A percentile compares a stretch with the other conserved stretches of the same genome.
Conservation (phyloP, 1,140 invertebrate species). For the Aphaenogaster floridana region DNA sequence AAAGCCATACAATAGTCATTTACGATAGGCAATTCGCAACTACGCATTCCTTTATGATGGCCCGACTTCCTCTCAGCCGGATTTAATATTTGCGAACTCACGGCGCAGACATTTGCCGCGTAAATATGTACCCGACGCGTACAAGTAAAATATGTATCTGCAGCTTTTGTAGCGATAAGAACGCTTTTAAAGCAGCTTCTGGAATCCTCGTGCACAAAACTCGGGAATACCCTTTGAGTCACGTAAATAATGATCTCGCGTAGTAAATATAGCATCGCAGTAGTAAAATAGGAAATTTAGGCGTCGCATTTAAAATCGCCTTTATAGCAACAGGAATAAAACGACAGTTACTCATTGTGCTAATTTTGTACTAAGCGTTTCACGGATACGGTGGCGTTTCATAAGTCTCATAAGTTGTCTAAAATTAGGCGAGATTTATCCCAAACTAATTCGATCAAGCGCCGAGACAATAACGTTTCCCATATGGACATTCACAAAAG, state of each 20-base stretch:
- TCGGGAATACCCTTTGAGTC: neutral
- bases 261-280: neutral
- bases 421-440: neutral
- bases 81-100: conserved; percentile 49
- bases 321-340: conserved; percentile 21
- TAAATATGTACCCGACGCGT: conserved; percentile 43
- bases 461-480: neutral
- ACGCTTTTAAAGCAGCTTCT: conserved; percentile 3
- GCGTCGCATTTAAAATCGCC: neutral
- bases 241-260: neutral
- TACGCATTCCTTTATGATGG: neutral
- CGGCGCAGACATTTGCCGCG: neutral
- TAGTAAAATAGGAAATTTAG: conserved; percentile 13
- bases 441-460: neutral
- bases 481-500: neutral
- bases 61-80: neutral
- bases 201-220: neutral
- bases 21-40: neutral
- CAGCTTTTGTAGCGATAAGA: conserved; percentile 15
- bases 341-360: neutral
- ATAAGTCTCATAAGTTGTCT: neutral
- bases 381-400: neutral
- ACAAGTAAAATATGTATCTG: conserved; percentile 24
- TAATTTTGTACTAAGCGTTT: conserved; percentile 1
- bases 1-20: neutral